Base-by-base conservation (phyloP, 2,797 vertebrate species). In the Gobionotothen gibberifrons region DNA sequence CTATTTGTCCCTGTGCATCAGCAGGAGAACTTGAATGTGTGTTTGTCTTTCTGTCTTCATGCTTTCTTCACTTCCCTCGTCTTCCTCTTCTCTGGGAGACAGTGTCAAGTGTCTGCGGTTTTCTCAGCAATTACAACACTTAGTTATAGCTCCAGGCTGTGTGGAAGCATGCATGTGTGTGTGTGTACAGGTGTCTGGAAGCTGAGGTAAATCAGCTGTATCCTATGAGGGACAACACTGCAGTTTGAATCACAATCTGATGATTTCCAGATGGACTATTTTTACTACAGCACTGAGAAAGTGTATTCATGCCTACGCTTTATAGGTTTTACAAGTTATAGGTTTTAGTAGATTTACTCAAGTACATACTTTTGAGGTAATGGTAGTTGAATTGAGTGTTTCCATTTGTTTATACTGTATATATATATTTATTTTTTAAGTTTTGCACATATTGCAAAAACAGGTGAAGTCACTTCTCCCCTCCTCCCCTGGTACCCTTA, bases 121-220 rank as follows among this genome's bases (percentile, higher is more conserved):
- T 84, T 62, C 67, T 80, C 73, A 70, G 69, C 79, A 86, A 82
- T 82, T 85, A 82, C 55, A 48, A 40, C 65, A 56, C 58, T 82
- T 76, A 76, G 56, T 66, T 75, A 26, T 69, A 9, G 65, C 79
- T 75, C 21, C 53, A 36, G 83, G 78, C 78, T 74, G 51, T 70
- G 72, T 82, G 66, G 57, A 69, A 7, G 29, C 15, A 42, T 44
- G 40, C 51, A 49, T 65, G 19, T 46, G 43, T 55, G 36, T 60
- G 40, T 57, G 58, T 48, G 44, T 44, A 21, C 36, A 11, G 72
- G 21, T 69, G 19, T 56, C 19, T 47, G 17, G n/a, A 59, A 55
- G 72, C 56, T 55, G 10, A 52, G 46, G 26, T 11, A 29, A 49
- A 66, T 76, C 63, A 56, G 40, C 17, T 48, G 46, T 13, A 17